These are phyloP conservation scores for Camptogramma bilineatum DNA, from an alignment of 2,888 invertebrate species.

Conservation along the genomic window DNA sequence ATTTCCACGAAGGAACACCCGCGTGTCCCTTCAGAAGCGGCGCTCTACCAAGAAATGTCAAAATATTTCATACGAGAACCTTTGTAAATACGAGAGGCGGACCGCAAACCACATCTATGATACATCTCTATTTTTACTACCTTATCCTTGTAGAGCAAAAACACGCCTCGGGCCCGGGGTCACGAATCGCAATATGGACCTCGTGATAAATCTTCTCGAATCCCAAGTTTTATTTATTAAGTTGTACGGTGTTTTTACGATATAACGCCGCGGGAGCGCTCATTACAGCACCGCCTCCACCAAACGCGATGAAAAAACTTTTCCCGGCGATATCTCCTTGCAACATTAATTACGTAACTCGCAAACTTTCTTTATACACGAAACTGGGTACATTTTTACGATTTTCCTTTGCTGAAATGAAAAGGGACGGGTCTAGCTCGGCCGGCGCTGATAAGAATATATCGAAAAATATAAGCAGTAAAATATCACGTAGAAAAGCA, in stretches of 20 bases:
- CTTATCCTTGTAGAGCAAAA: constrained; percentile 65
- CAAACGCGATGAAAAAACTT: constrained; percentile 82
- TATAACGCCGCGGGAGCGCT: constrained; percentile 75
- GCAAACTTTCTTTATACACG: constrained; percentile 66
- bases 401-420: constrained; percentile 66
- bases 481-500: constrained; percentile 81
- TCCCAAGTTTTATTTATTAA: constrained; percentile 83
- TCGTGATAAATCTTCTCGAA: constrained; percentile 82
- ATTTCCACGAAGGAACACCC: constrained; percentile 71
- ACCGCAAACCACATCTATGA: constrained; percentile 66
- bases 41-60: constrained; percentile 77
- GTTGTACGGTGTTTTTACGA: constrained; percentile 84
- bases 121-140: constrained; percentile 73
- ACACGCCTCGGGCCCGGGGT: constrained; percentile 63
- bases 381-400: constrained; percentile 71
- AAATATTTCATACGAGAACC: constrained; percentile 75
- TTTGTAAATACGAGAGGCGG: constrained; percentile 69
- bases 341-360: constrained; percentile 82
- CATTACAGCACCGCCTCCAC: constrained; percentile 71
- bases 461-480: constrained; percentile 74
- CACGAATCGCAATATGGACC: constrained; percentile 75
- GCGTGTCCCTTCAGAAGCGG: constrained; percentile 51
- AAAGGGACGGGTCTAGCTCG: constrained; percentile 64
- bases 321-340: constrained; percentile 77
- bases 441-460: constrained; percentile 73